Percentiles rank a stretch among this genome's conserved stretches.
Conservation (phyloP, 2,113 vertebrate genomes). For the Odontesthes bonariensis region DNA sequence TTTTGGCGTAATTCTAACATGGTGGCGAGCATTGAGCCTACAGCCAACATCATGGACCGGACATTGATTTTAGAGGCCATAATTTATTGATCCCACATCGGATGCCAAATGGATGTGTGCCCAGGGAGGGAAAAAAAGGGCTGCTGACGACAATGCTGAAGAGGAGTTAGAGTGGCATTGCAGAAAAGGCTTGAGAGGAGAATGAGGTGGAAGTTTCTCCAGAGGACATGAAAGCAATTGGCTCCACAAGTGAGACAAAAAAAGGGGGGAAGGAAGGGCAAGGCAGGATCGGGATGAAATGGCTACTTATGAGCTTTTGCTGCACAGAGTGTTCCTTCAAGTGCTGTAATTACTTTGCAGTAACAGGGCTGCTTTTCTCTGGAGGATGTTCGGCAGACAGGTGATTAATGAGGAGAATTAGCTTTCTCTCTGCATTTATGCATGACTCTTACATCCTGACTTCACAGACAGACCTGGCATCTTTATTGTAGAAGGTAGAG, state of each 20-base stretch:
- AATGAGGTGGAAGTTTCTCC: constrained; percentile 3
- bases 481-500: constrained; percentile 44
- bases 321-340: constrained; percentile 56
- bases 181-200: constrained; percentile 18
- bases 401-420: constrained; percentile 77
- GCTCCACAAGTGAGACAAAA: background rate
- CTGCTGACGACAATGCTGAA: constrained; percentile 66
- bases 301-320: constrained; percentile 66
- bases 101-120: constrained; percentile 69
- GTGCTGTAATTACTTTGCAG: constrained; percentile 65
- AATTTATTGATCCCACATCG: constrained; percentile 64
- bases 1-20: constrained; percentile 18
- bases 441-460: constrained; percentile 48
- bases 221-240: background rate
- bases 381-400: constrained; percentile 59
- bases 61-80: constrained; percentile 68
- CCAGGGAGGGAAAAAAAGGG: constrained; percentile 38
- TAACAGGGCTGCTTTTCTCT: constrained; percentile 43
- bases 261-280: constrained; percentile 27
- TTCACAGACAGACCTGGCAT: constrained; percentile 49
- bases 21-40: constrained; percentile 45
- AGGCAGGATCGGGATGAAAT: constrained; percentile 46
- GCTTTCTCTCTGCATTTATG: constrained; percentile 50
- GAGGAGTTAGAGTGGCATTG: constrained; percentile 9
- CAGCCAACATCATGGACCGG: constrained; percentile 52